Evolutionary conservation across 2,113 vertebrate species (phyloP), one percentile per base, ranked within the genome.

Genomic region (Microtus ochrogaster): DNA sequence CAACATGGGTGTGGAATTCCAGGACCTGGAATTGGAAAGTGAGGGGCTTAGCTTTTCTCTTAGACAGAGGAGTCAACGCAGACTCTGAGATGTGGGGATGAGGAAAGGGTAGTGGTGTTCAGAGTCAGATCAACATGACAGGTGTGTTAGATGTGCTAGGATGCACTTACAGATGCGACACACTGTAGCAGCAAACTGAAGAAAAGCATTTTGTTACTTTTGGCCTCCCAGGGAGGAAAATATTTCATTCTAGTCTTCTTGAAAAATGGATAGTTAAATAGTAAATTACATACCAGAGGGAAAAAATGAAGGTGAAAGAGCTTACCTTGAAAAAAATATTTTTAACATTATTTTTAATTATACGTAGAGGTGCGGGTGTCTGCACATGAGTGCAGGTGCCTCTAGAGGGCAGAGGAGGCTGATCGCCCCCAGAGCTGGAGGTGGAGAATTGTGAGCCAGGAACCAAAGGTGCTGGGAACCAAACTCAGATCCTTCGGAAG

Each of bases 241-340:
- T 16, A 86, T 83, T 49, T 33, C 10, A 84, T 28, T 83, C 70
- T 4, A 21, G 78, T 94, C 66, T 96, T 93, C 78, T n/a, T 61
- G 63, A 86, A 95, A 95, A 90, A 95, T 66, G 94, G 17, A 13
- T 47, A 55, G 85, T 91, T 95, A 97, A 91, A 79, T 81, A 79
- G 87, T 52, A 92, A 94, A 92, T 13, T 76, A 14, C 72, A 85
- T 92, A 52, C 44, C 14, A 30, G 39, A 85, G 63, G 55, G 52
- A 77, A 94, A 94, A 86, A 94, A 84, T 58, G 49, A 86, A 16
- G 13, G 66, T 33, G 5, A 13, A 33, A 33, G 30, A 17, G 3
- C 8, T 36, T 36, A 22, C 52, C 17, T 55, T 79, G 77, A 79
- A 36, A 79, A 79, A 11, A 12, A 36, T 55, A 55, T 33, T n/a